Base-by-base conservation (phyloP, 1,140 invertebrate species). In the Dysdera silvatica region DNA sequence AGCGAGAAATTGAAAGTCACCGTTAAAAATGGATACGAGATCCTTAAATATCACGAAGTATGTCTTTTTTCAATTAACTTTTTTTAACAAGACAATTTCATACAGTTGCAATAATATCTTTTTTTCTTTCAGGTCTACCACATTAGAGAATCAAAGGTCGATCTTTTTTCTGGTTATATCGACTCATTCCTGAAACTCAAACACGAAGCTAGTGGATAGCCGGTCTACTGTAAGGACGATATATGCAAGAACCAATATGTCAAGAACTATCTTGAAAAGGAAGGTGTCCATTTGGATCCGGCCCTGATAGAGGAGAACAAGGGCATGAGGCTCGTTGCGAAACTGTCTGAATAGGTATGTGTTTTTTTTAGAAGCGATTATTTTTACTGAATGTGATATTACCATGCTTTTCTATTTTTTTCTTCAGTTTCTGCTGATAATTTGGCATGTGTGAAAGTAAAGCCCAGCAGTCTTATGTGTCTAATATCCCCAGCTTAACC, bases 1-100 rank as follows among this genome's bases (percentile, higher is more conserved):
- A 66, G 68, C 7, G 69, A 73, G 23, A 76, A 79, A 70, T 8
- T 78, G 6, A 29, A 57, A 31, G n/a, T 73, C 57, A 76, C 77
- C 1, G 29, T 74, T 0, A 53, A 72, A 32, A 64, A 65, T 41
- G 75, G 74, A 2, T 77, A 78, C 45, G 20, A 20, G 14, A 57
- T 45, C 33, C 18, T 20, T 23, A 45, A n/a, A n/a, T n/a, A n/a
- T n/a, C n/a, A 57, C 3, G 54, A 48, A 58, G 37, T 10, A 18
- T 32, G 7, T 49, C 16, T 18, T 51, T 12, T 51, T 12, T 51
- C 31, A 32, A 18, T 33, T 33, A 24, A 14, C 10, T 20, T 18
- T 33, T n/a, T 24, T 33, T 53, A 4, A 18, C 20, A 33, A 33
- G 14, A 18, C 10, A 16, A 33, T 53, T 53, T 18, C 32, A 23